phyloP scores from a whole-genome alignment of 1,140 invertebrate species.

The Sycobia sp. region DNA sequence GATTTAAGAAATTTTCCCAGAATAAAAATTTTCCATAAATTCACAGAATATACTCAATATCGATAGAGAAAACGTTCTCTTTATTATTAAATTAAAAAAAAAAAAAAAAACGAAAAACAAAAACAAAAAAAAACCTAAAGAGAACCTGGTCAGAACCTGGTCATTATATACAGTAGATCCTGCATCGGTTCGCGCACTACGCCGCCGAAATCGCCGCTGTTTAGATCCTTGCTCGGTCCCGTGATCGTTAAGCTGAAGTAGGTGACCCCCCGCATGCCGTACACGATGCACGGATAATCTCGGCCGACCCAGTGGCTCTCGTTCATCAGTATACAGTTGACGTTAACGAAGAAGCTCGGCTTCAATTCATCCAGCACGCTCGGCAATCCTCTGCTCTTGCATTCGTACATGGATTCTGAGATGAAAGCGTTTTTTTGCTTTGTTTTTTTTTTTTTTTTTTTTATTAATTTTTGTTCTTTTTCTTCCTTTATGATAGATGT shows the following conservation, averaged over 20 bases:
- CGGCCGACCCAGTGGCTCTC: constrained; percentile 76
- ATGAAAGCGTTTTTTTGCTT: not conserved
- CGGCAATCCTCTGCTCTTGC: constrained; percentile 58
- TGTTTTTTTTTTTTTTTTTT: too few relatives aligned
- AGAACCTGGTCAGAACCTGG: too few relatives aligned
- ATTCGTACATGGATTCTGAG: constrained; percentile 70
- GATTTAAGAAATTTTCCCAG: too few relatives aligned
- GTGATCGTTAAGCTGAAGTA: constrained; percentile 68
- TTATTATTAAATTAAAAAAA: too few relatives aligned
- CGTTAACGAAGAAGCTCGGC: constrained; percentile 59
- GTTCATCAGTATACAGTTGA: constrained; percentile 69
- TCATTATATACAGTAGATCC: constrained; percentile 61
- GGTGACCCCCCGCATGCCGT: constrained; percentile 68
- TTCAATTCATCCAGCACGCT: constrained; percentile 64
- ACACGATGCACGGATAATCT: constrained; percentile 70
- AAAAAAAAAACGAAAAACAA: too few relatives aligned
- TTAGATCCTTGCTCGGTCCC: constrained; percentile 66
- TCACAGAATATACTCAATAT: too few relatives aligned
- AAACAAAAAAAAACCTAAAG: too few relatives aligned
- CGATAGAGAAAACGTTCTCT: too few relatives aligned
- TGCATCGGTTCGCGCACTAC: constrained; percentile 63
- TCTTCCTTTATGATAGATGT: too few relatives aligned
- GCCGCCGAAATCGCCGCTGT: constrained; percentile 70
- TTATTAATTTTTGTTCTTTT: too few relatives aligned
- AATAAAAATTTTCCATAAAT: too few relatives aligned